phyloP scores from a whole-genome alignment of 2,888 invertebrate species.

The Chloromyia formosa region DNA sequence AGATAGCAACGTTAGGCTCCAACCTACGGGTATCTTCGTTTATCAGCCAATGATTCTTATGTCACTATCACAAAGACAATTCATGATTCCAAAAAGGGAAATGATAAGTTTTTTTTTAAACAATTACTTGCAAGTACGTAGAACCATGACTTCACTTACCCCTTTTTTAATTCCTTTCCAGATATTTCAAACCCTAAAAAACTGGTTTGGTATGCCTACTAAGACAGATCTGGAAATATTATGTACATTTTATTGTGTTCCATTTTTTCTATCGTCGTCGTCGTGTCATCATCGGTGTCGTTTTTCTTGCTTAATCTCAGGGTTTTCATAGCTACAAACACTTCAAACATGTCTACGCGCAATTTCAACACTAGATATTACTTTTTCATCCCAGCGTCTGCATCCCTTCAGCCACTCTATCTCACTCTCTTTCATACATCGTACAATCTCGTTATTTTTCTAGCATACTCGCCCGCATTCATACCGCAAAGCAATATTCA shows the following conservation, averaged over 20 bases:
- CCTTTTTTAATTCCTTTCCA: no score
- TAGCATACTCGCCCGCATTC: neutral
- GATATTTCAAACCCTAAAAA: neutral
- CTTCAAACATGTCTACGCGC: constrained; percentile 17
- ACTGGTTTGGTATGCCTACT: no score
- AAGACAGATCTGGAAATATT: neutral
- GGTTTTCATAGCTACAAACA: constrained; percentile 2
- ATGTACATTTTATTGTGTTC: neutral
- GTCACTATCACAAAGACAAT: no score
- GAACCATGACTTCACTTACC: no score
- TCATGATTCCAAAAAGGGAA: no score
- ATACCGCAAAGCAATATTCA: neutral
- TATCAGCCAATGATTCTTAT: no score
- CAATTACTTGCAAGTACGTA: no score
- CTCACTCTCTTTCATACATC: neutral
- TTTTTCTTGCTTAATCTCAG: constrained; percentile 24
- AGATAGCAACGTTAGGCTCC: no score
- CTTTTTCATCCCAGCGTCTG: constrained; percentile 15
- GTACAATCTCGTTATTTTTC: neutral
- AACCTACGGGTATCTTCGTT: no score
- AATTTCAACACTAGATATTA: constrained; percentile 34
- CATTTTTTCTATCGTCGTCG: neutral
- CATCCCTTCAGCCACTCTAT: neutral
- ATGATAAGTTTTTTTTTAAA: no score
- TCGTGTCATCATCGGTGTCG: neutral